Conservation (phyloP, 1,140 invertebrate species). For the Panulirus ornatus region DNA sequence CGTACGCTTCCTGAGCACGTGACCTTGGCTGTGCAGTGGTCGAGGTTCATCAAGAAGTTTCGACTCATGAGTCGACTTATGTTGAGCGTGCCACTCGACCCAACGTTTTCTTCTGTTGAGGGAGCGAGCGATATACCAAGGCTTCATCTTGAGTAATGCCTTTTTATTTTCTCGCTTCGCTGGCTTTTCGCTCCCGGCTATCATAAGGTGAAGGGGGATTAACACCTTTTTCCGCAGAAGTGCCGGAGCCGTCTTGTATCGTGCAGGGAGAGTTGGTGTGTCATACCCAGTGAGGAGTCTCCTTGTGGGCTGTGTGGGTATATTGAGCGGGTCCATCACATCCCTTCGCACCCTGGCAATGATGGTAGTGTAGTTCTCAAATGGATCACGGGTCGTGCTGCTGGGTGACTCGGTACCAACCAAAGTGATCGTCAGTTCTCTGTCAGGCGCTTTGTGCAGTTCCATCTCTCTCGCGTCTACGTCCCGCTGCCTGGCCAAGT, state of each 20-base stretch:
- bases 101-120: not conserved
- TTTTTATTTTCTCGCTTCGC: not conserved
- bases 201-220: not conserved
- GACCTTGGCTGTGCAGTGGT: not conserved
- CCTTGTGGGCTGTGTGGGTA: not conserved
- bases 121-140: not conserved
- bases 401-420: not conserved
- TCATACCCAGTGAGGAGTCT: not conserved
- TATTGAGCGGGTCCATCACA: not conserved
- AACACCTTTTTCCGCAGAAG: not conserved
- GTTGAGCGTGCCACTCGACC: not conserved
- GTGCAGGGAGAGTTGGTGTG: not conserved
- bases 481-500: not conserved
- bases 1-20: not conserved
- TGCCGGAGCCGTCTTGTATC: conserved; percentile 22
- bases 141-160: not conserved
- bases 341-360: conserved; percentile 42
- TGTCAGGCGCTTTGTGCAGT: no score
- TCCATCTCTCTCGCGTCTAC: not conserved
- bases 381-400: conserved; percentile 39
- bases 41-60: not conserved
- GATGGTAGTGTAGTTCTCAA: conserved; percentile 66
- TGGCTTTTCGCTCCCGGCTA: not conserved
- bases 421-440: not conserved
- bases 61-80: no score